Percentiles rank a stretch among this genome's conserved stretches.
phyloP scores from a whole-genome alignment of 1,140 invertebrate genomes.

The Aphaenogaster rudis region DNA sequence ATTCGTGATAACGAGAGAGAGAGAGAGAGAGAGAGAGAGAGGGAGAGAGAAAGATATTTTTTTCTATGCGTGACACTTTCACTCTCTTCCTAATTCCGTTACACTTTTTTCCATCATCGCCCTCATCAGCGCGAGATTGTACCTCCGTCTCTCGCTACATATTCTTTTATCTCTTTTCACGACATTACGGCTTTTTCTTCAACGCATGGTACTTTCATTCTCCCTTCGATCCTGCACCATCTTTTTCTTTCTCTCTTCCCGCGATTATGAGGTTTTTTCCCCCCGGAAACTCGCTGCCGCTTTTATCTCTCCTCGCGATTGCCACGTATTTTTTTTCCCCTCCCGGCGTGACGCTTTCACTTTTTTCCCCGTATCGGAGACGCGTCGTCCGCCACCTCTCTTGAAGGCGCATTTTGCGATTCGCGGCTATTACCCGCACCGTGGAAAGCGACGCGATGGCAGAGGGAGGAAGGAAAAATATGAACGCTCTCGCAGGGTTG shows the following conservation, averaged over 20 bases:
- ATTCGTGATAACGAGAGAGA: too few species aligned
- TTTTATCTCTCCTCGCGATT: constrained; percentile 9
- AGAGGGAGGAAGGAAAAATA: constrained; percentile 30
- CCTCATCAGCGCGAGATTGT: not conserved
- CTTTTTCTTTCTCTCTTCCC: not conserved
- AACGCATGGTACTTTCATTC: constrained; percentile 16
- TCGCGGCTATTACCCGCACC: not conserved
- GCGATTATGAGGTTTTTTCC: not conserved
- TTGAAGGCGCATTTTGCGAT: constrained; percentile 17
- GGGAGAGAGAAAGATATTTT: too few species aligned
- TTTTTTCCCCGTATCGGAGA: constrained; percentile 9
- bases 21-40: too few species aligned
- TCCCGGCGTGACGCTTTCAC: not conserved
- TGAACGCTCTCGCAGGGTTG: not conserved
- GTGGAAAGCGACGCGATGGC: not conserved
- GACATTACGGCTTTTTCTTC: not conserved
- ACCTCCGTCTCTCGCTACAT: not conserved
- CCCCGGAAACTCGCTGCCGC: not conserved
- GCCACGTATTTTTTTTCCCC: constrained; percentile 1
- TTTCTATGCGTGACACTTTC: not conserved
- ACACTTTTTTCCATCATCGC: not conserved
- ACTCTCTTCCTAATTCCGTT: not conserved
- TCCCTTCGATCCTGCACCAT: not conserved
- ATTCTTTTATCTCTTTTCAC: constrained; percentile 10
- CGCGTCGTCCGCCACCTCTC: not conserved